Base-by-base conservation (phyloP, 2,888 invertebrate genomes). In the Leptopilina myrica region DNA sequence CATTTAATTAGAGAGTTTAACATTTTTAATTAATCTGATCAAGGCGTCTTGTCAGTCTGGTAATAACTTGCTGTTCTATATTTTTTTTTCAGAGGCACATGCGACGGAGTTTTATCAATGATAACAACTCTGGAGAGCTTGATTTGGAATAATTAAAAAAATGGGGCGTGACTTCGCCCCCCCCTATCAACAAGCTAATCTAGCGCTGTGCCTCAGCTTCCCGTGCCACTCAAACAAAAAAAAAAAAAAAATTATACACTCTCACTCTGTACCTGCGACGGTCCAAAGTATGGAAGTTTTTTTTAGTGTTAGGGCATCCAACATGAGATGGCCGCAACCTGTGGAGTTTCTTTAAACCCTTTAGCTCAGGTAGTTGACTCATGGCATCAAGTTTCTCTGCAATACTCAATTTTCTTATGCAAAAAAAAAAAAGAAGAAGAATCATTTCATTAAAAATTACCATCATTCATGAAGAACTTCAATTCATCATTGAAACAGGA, bases 1-100 rank as follows among this genome's bases (percentile, higher is more conserved):
- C 26, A 49, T 49, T 76, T 80, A 78, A 33, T 33, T 33, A 33
- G 33, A 33, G 33, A 33, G 33, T 33, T 33, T 33, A 33, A 33
- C 33, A 33, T 33, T 33, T 33, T 33, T 33, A 33, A 49, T 76
- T 73, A 56, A 59, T 84, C 75, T 79, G 80, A 84, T 83, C 80
- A 83, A 86, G 83, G 85, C 86, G 89, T 90, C 87, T 88, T 89
- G 90, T 91, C 91, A 91, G 91, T 91, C 91, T 91, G 91, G 91
- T 91, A 89, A 87, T 91, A 91, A 91, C 88, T 89, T 91, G 91
- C 91, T 91, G 91, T 91, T 91, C 90, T 91, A 90, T 91, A 88
- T 91, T 88, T 90, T 91, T 88, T 90, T 91, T 91, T 91, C 91
- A 91, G 91, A 91, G 91, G 91, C 91, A 91, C 91, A 91, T 88